Evolutionary conservation across 2,888 invertebrate species (phyloP).

Genomic region (Acleris sparsana): DNA sequence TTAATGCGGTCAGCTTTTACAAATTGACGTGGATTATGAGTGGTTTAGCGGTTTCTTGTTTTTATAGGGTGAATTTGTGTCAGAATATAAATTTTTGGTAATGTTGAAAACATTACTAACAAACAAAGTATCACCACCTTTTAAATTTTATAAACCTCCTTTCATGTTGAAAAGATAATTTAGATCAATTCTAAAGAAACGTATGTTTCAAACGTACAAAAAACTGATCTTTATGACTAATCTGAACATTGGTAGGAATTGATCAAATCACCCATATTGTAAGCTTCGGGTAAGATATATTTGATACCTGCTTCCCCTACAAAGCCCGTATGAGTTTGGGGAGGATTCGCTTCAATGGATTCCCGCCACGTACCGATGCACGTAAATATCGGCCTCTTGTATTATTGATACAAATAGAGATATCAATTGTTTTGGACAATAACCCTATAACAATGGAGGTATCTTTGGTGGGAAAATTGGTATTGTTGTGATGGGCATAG

Average conservation of each 20-base stretch:
- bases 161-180: no score
- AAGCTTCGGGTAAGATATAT: conserved; percentile 32
- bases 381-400: conserved; percentile 77
- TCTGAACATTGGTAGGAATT: conserved; percentile 31
- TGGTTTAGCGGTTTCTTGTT: no score
- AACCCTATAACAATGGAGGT: conserved; percentile 62
- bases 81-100: no score
- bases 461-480: conserved; percentile 56
- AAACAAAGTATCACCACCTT: no score
- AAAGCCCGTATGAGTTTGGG: conserved; percentile 41
- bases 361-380: conserved; percentile 76
- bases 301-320: conserved; percentile 36
- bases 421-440: conserved; percentile 82
- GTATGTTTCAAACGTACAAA: no score
- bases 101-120: no score
- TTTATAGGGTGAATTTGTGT: no score
- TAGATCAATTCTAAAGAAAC: no score
- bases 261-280: conserved; percentile 34
- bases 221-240: conserved; percentile 11
- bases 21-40: no score
- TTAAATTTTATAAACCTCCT: no score
- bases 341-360: conserved; percentile 59
- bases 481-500: conserved; percentile 18
- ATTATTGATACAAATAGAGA: conserved; percentile 84
- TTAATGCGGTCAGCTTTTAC: no score